Evolutionary conservation across 2,113 vertebrate genomes (phyloP).

Genomic region (Willisornis vidua): DNA sequence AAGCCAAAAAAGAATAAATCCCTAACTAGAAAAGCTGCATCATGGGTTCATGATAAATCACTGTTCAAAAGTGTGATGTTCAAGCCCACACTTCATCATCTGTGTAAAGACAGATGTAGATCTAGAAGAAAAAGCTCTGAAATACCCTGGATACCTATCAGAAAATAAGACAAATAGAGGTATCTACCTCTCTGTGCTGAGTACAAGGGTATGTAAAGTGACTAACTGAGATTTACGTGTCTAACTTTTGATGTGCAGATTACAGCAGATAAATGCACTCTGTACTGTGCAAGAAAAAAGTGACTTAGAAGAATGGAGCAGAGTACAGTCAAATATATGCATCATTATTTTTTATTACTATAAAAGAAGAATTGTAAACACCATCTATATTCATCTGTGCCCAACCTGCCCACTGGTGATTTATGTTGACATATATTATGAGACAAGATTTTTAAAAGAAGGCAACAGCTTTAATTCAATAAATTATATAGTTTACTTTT

Average conservation of each 20-base stretch:
- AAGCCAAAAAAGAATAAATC: neutral
- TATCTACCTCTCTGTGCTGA: neutral
- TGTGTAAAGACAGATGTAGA: neutral
- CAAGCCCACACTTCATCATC: neutral
- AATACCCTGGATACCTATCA: neutral
- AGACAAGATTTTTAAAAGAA: conserved; percentile 26
- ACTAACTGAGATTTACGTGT: neutral
- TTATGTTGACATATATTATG: conserved; percentile 22
- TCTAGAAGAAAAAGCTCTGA: neutral
- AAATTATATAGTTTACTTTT: neutral
- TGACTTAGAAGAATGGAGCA: conserved; percentile 43
- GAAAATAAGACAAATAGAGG: neutral
- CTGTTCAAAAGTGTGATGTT: neutral
- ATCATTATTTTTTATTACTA: conserved; percentile 59
- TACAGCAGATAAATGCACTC: neutral
- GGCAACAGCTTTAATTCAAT: neutral
- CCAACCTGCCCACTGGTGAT: conserved; percentile 11
- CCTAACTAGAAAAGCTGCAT: neutral
- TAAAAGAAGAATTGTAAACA: conserved; percentile 45
- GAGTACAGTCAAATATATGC: conserved; percentile 18
- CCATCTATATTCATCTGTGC: conserved; percentile 47
- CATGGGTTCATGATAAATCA: neutral
- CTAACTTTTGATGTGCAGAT: conserved; percentile 22
- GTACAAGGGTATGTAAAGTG: neutral
- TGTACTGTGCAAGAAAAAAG: conserved; percentile 16